Base-by-base conservation (phyloP, 2,797 vertebrate genomes). In the Myripristis murdjan region DNA sequence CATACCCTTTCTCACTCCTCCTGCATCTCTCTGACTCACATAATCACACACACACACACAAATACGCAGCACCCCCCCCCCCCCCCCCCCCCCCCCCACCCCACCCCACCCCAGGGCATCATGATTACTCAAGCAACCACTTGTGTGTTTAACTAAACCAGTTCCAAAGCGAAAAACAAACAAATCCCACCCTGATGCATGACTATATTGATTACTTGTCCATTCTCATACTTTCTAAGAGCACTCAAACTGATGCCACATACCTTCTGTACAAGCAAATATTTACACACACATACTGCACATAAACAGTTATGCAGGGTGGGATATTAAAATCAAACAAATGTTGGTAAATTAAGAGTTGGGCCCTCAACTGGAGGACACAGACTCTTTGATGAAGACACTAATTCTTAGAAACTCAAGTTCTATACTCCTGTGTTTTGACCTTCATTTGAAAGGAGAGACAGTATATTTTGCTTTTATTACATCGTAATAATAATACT, bases 91-190 rank as follows among this genome's bases (percentile, higher is more conserved):
- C 16, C 54, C 20, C 63, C 24, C 39, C 37, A 44, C 56, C 12
- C 28, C 20, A n/a, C n/a, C n/a, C n/a, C n/a, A n/a, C n/a, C 31
- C 26, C 1, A 37, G 4, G 11, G 8, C 0, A 4, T 60, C 16
- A 49, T 51, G 44, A 52, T 60, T 70, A 76, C 22, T 58, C 28
- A 59, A 48, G 22, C 16, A 59, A 12, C 37, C 28, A 23, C 55
- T 64, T 62, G 33, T 54, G 26, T 64, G 52, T 60, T 60, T 59
- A 49, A 1, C 12, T 18, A 7, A 49, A 56, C 18, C 20, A 54
- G 5, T 67, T 64, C 35, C 39, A 69, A 58, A 49, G 49, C 61
- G n/a, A 31, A 70, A 22, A 31, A 4, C 46, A 41, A 20, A 9
- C 31, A 33, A 9, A 52, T 46, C 10, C 14, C 8, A 20, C 20